Base-by-base conservation (phyloP, 2,888 invertebrate genomes). In the Drosophila algonquin region DNA sequence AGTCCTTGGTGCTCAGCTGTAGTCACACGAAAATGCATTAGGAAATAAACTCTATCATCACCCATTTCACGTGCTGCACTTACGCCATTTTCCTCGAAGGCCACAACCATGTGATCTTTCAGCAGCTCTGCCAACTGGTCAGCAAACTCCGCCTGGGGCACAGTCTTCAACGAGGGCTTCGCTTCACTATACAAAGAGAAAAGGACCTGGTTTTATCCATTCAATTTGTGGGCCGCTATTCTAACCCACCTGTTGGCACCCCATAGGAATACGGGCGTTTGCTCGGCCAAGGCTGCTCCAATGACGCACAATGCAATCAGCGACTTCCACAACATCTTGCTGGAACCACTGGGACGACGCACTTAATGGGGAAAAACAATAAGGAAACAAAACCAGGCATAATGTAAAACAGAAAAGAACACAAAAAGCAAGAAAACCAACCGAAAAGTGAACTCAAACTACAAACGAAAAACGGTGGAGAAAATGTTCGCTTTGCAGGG, bases 241-340 rank as follows among this genome's bases (percentile, higher is more conserved):
- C 7, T 6, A 14, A 86, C 90, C 72, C 85, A 92, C 92, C 90
- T 91, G 80, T 86, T 77, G 70, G 82, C 82, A 35, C 93, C 94
- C 94, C 94, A 95, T 69, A 95, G 79, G 75, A 93, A 93, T 53
- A 94, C 94, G 75, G 95, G 95, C 46, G 94, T 94, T 75, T 93
- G 92, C 63, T 93, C 93, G 16, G 90, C 90, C 73, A 83, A 69
- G 64, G 89, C 80, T 61, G 88, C 80, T 67, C 90, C 85, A 74
- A 91, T 78, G 73, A 91, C 80, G 76, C 89, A 89, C 74, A 89
- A 71, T 75, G 87, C 77, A 77, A 91, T 73, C 74, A 91, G 77
- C 77, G 83, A 84, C 70, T 87, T 90, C 77, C 79, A 81, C 76
- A 90, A 77, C 90, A 91, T 91, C 75, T 80, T 55, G 61, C 61